Base-by-base conservation (phyloP, 2,888 invertebrate species). In the Aelia acuminata region DNA sequence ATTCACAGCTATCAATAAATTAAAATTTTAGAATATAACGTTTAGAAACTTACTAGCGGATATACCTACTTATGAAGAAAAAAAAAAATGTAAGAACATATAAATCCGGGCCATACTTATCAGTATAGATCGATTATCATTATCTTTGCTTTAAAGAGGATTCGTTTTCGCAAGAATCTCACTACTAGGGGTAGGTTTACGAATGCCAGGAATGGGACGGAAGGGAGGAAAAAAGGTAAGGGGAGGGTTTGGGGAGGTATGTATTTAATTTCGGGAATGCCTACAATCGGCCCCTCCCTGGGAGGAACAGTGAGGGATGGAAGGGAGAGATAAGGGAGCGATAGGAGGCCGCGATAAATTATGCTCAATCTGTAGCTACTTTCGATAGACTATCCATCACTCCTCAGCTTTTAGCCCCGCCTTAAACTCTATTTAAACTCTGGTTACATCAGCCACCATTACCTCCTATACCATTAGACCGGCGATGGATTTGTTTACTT, bases 341-440 rank as follows among this genome's bases (percentile, higher is more conserved):
- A 70, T 70, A 26, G 35, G 35, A 15, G 5, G 15, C 7, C 13
- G 43, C 80, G 80, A 80, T 80, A 80, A 80, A 10, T 80, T 80
- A 47, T 47, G 43, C n/a, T 80, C 80, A 80, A 80, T 80, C n/a
- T 80, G 22, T 80, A 80, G 11, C 0, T n/a, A 5, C 26, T 80
- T 43, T 80, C 43, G n/a, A 80, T 43, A 47, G 43, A n/a, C 22
- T n/a, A 80, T 80, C 80, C 4, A 43, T 80, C 80, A 43, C 43
- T 80, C n/a, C 43, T 8, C 22, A n/a, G 43, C 80, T 80, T 43
- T 43, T 80, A 80, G 43, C 20, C 15, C 13, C 80, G 43, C n/a
- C 43, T 22, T 80, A 80, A 80, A 80, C 43, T 43, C n/a, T 80
- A 80, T 80, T 80, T 80, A 80, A 80, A 39, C 7, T 18, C n/a